Conservation (phyloP, 2,113 vertebrate genomes). For the Natator depressus region DNA sequence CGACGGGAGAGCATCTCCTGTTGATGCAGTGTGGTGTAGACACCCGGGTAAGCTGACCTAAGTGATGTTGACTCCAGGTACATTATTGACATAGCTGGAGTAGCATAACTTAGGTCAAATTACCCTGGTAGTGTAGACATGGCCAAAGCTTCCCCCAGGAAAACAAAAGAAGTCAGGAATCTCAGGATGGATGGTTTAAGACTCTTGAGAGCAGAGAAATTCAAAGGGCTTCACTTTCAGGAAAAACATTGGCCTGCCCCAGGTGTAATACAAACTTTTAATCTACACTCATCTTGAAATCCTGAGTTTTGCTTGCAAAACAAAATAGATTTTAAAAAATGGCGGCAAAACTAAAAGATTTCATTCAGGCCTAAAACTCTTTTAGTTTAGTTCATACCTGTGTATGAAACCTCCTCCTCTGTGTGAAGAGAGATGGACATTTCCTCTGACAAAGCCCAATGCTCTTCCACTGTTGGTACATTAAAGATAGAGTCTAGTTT, state of each 20-base stretch:
- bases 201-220: background rate
- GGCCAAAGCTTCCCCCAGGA: background rate
- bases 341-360: background rate
- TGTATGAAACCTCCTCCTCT: conserved; percentile 79
- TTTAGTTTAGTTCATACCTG: conserved; percentile 72
- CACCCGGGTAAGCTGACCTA: too few species aligned
- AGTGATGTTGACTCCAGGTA: too few species aligned
- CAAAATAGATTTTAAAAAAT: background rate
- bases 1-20: too few species aligned
- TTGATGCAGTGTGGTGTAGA: too few species aligned
- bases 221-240: background rate
- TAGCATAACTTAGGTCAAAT: too few species aligned
- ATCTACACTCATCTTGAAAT: background rate
- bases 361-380: background rate
- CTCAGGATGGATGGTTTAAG: background rate
- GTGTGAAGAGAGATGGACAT: conserved; percentile 79
- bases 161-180: background rate
- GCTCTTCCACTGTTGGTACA: conserved; percentile 70
- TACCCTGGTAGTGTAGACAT: too few species aligned
- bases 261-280: background rate
- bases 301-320: background rate
- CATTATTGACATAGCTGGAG: too few species aligned
- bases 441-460: conserved; percentile 79
- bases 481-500: conserved; percentile 71
- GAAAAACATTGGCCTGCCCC: background rate